Evolutionary conservation across 2,888 invertebrate genomes (phyloP).

Genomic region (Nomada fabriciana): DNA sequence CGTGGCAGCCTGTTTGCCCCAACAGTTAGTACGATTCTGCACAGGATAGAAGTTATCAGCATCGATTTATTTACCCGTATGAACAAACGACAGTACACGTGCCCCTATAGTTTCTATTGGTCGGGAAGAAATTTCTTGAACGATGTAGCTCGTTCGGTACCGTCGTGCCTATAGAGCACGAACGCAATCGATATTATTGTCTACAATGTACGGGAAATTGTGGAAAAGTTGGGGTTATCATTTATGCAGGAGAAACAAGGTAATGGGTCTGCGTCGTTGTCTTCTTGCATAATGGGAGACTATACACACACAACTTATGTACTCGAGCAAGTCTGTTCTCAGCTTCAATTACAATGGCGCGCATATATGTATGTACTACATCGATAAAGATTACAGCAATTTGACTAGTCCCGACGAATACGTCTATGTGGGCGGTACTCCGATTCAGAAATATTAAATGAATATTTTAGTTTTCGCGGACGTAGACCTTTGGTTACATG

Average conservation of each 20-base stretch:
- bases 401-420: background rate
- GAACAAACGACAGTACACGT: background rate
- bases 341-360: slow-evolving; percentile 8
- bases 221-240: slow-evolving; percentile 15
- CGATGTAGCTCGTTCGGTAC: slow-evolving; percentile 5
- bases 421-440: background rate
- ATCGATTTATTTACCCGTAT: slow-evolving; percentile 21
- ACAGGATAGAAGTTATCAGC: slow-evolving; percentile 21
- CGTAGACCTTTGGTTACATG: background rate
- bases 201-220: slow-evolving; percentile 33
- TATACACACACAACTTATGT: background rate
- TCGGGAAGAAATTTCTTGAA: slow-evolving; percentile 20
- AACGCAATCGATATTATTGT: slow-evolving; percentile 31
- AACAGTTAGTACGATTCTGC: slow-evolving; percentile 6
- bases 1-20: background rate
- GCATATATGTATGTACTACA: background rate
- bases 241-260: slow-evolving; percentile 28
- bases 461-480: slow-evolving; percentile 1
- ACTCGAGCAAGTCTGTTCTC: background rate
- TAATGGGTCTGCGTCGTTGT: background rate
- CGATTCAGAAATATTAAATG: slow-evolving; percentile 5
- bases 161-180: background rate
- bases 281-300: background rate
- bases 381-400: slow-evolving; percentile 2
- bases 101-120: background rate